Evolutionary conservation across 2,888 invertebrate genomes (phyloP).

Genomic region (Sphaeridia pumilis): DNA sequence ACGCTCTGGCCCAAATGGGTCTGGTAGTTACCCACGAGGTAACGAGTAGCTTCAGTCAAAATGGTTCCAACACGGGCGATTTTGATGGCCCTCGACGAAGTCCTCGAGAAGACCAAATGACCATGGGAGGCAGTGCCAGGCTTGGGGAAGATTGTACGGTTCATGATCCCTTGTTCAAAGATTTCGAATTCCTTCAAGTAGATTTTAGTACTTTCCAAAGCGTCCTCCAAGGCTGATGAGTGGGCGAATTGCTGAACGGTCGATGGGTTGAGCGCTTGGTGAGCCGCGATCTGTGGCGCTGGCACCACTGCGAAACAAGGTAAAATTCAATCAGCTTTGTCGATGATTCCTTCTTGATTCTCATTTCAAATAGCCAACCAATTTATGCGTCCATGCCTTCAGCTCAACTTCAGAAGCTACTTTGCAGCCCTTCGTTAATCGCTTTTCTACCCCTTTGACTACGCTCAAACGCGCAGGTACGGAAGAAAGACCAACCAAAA

Average conservation of each 20-base stretch:
- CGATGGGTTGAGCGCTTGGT: not conserved
- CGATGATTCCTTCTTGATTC: too few species aligned
- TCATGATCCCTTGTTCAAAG: not conserved
- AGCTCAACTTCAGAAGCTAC: too few species aligned
- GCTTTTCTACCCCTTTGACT: too few species aligned
- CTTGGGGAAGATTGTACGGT: not conserved
- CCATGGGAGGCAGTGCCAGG: slow-evolving; percentile 8
- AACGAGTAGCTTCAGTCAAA: slow-evolving; percentile 17
- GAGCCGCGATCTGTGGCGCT: not conserved
- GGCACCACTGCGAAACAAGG: not conserved
- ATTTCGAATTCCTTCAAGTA: not conserved
- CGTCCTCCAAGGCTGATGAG: not conserved
- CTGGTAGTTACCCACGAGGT: not conserved
- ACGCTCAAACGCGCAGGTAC: too few species aligned
- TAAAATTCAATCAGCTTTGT: too few species aligned
- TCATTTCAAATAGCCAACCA: too few species aligned
- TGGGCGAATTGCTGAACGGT: not conserved
- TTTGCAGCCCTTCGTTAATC: too few species aligned
- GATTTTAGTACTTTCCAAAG: not conserved
- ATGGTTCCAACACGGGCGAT: slow-evolving; percentile 28
- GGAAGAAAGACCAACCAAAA: too few species aligned
- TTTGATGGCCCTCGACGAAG: slow-evolving; percentile 29
- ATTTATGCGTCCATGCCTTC: too few species aligned
- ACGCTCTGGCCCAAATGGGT: not conserved
- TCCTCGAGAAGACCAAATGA: slow-evolving; percentile 18